phyloP scores from a whole-genome alignment of 1,140 invertebrate genomes.

The Drosophila murphyi region DNA sequence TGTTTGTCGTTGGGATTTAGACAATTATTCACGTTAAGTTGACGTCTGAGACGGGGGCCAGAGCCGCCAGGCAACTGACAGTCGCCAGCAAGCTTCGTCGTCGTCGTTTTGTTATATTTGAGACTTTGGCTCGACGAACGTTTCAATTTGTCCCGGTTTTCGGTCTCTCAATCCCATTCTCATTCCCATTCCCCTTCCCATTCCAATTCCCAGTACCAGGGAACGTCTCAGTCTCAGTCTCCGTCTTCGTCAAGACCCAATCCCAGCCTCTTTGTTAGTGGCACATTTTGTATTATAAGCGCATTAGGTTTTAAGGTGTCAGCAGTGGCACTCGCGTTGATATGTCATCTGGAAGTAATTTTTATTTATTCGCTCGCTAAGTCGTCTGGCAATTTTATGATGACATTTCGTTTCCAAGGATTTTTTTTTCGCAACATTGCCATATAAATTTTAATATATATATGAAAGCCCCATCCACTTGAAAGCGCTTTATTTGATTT shows the following conservation, averaged over 20 bases:
- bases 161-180: background rate
- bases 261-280: slow-evolving; percentile 21
- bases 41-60: slow-evolving; percentile 76
- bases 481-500: slow-evolving; percentile 79
- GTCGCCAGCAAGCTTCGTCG: slow-evolving; percentile 34
- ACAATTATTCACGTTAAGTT: slow-evolving; percentile 83
- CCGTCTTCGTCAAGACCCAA: background rate
- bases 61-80: slow-evolving; percentile 61
- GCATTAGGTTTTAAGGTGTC: slow-evolving; percentile 83
- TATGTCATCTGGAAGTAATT: slow-evolving; percentile 82
- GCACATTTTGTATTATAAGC: slow-evolving; percentile 81
- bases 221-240: background rate
- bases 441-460: slow-evolving; percentile 77
- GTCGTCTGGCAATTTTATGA: slow-evolving; percentile 82
- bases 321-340: slow-evolving; percentile 74
- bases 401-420: slow-evolving; percentile 79
- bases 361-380: slow-evolving; percentile 79
- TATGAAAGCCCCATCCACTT: slow-evolving; percentile 40
- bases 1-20: slow-evolving; percentile 83
- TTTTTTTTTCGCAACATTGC: slow-evolving; percentile 61
- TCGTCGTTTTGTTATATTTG: slow-evolving; percentile 46
- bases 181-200: background rate
- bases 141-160: slow-evolving; percentile 64
- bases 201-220: background rate
- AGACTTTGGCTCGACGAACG: slow-evolving; percentile 29